Base-by-base conservation (phyloP, 2,888 invertebrate genomes). In the Nasonovia ribisnigri region DNA sequence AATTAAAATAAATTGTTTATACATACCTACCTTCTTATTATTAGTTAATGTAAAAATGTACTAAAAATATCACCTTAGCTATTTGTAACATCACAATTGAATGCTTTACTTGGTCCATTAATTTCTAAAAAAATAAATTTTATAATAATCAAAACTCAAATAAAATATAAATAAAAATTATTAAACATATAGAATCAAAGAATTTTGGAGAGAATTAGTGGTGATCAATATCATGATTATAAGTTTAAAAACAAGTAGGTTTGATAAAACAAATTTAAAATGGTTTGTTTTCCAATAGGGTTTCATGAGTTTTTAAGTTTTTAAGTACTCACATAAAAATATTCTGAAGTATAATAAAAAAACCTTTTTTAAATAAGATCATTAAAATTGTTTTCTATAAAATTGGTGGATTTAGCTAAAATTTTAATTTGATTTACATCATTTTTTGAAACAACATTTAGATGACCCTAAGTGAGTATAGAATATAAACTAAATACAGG, bases 81-180 rank as follows among this genome's bases (percentile, higher is more conserved):
- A 99, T 99, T 97, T 99, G 99, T 95, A 99, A 97, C 95, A 99
- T 97, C 95, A 99, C 99, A 96, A 99, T 99, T 95, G 99, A 98
- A 97, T 99, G 99, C 96, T 99, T 99, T 95, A 99, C 98, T 95
- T 99, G 98, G 96, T 99, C 99, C 96, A 99, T 97, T 97, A 99
- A 98, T 94, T 97, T 97, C 98, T 98, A 96, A 94, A 96, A 97
- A 95, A 96, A 97, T 95, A 93, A 48, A n/a, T 3, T 86, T 36
- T 24, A 84, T 51, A n/a, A 36, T 77, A 36, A 42, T 36, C 36
- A 36, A 77, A 77, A 36, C 20, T 20, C 77, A 77, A 77, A 77
- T n/a, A 67, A 67, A n/a, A 67, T 67, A 16, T n/a, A n/a, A 67
- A 67, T 36, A 36, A 67, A 20, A 20, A 77, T 77, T 1, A n/a